These are phyloP conservation scores for Mimumesa dahlbomi DNA, from an alignment of 2,888 invertebrate genomes.

Conservation along the genomic window DNA sequence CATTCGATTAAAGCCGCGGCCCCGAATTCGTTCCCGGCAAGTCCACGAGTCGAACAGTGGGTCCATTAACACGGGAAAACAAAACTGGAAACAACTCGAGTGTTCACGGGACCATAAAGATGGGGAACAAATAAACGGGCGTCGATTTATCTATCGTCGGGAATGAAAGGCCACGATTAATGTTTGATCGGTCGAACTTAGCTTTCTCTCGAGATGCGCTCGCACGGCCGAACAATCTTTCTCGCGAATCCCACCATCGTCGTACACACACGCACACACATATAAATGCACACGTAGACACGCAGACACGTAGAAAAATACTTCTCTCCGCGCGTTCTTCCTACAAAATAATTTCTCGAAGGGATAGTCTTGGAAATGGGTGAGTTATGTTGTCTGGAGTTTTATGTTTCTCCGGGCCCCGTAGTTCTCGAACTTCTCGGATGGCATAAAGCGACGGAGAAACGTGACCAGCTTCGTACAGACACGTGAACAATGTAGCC, in stretches of 20 bases:
- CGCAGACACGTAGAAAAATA: slow-evolving; percentile 30
- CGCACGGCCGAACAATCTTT: slow-evolving; percentile 45
- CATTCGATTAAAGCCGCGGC: no score
- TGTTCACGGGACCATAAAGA: no score
- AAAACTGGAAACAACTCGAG: no score
- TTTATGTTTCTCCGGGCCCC: slow-evolving; percentile 50
- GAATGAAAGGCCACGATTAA: slow-evolving; percentile 28
- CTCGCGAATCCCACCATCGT: slow-evolving; percentile 22
- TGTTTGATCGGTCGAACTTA: slow-evolving; percentile 34
- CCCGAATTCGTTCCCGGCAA: no score
- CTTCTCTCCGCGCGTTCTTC: slow-evolving; percentile 21
- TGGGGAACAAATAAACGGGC: slow-evolving; percentile 5
- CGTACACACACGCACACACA: slow-evolving; percentile 3
- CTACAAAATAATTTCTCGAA: slow-evolving; percentile 70
- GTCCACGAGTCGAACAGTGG: no score
- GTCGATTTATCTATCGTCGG: slow-evolving; percentile 19
- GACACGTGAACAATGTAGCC: slow-evolving; percentile 33
- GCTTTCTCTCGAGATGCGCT: slow-evolving; percentile 10
- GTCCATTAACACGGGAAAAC: no score
- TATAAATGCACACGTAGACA: neutral
- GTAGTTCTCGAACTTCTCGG: slow-evolving; percentile 46
- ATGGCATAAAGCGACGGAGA: slow-evolving; percentile 54
- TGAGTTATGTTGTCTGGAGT: slow-evolving; percentile 69
- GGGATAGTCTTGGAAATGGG: slow-evolving; percentile 67
- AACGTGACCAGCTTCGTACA: slow-evolving; percentile 64